Conservation (phyloP, 1,140 invertebrate species). For the Ceratina australensis region DNA sequence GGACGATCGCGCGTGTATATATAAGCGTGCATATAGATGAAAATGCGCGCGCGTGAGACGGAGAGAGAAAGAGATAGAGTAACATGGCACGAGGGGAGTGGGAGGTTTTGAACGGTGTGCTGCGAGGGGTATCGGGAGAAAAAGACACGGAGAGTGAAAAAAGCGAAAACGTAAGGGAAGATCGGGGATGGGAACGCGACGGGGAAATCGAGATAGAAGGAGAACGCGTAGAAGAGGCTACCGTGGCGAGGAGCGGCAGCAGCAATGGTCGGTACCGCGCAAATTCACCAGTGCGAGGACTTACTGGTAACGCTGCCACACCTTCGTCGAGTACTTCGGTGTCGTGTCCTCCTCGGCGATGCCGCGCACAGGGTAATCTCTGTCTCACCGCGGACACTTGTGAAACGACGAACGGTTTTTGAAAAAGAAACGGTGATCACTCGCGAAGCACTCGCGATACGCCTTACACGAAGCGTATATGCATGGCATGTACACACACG, state of each 20-base stretch:
- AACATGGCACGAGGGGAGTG: not conserved
- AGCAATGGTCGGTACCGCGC: constrained; percentile 35
- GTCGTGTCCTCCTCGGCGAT: too few species aligned
- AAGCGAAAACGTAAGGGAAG: constrained; percentile 8
- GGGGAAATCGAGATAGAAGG: not conserved
- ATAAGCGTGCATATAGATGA: not conserved
- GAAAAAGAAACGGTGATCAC: constrained; percentile 22
- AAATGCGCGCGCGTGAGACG: not conserved
- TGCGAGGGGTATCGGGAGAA: not conserved
- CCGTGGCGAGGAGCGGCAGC: not conserved
- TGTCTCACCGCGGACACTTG: constrained; percentile 3
- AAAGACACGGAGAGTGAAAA: not conserved
- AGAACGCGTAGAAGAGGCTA: not conserved
- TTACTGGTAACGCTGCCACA: constrained; percentile 47
- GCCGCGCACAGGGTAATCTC: not conserved
- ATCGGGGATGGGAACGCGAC: not conserved
- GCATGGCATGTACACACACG: constrained; percentile 51
- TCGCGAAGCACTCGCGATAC: constrained; percentile 36
- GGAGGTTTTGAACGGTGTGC: not conserved
- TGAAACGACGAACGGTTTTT: constrained; percentile 7
- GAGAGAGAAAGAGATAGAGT: not conserved
- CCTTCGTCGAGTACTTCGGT: constrained; percentile 10
- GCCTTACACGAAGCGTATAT: constrained; percentile 43
- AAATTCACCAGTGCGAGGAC: constrained; percentile 25
- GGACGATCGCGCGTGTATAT: not conserved